Conservation (phyloP, 30 jellyfish, hydroid and myxozoan species). For the Sanderia malayensis region DNA sequence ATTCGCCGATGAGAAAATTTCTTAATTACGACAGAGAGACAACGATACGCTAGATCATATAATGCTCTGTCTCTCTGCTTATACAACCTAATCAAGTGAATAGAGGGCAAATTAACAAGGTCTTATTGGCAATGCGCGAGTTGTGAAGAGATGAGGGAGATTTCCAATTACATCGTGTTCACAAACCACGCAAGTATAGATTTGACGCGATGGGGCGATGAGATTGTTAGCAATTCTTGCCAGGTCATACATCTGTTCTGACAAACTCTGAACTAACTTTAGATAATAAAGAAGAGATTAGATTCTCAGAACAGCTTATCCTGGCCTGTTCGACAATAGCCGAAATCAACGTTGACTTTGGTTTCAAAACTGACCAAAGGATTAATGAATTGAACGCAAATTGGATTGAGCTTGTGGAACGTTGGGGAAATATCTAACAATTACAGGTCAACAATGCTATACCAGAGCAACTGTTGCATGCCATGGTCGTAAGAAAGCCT, state of each 20-base stretch:
- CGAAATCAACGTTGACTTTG: constrained; percentile 13
- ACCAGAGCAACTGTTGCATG: background rate
- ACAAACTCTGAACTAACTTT: constrained; percentile 60
- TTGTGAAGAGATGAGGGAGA: background rate
- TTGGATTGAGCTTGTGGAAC: constrained; percentile 44
- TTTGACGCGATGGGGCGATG: background rate
- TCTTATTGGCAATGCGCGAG: background rate
- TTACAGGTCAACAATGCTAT: constrained; percentile 45
- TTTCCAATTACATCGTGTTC: background rate
- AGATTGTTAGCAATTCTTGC: too few relatives aligned
- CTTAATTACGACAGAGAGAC: too few relatives aligned
- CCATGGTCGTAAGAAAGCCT: background rate
- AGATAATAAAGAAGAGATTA: constrained; percentile 49
- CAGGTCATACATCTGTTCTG: constrained; percentile 67
- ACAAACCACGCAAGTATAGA: background rate
- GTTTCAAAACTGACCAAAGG: constrained; percentile 58
- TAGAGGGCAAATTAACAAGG: background rate
- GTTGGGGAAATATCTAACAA: constrained; percentile 26
- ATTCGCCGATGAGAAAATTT: too few relatives aligned
- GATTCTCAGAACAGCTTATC: constrained; percentile 44
- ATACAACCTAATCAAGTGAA: background rate
- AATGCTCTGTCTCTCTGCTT: too few relatives aligned
- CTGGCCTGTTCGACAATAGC: constrained; percentile 45
- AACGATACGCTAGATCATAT: too few relatives aligned
- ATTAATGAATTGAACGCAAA: constrained; percentile 31